A percentile compares a stretch with the other conserved stretches of the same genome.
Conservation (phyloP, 2,888 invertebrate species). For the Papilio gigon region DNA sequence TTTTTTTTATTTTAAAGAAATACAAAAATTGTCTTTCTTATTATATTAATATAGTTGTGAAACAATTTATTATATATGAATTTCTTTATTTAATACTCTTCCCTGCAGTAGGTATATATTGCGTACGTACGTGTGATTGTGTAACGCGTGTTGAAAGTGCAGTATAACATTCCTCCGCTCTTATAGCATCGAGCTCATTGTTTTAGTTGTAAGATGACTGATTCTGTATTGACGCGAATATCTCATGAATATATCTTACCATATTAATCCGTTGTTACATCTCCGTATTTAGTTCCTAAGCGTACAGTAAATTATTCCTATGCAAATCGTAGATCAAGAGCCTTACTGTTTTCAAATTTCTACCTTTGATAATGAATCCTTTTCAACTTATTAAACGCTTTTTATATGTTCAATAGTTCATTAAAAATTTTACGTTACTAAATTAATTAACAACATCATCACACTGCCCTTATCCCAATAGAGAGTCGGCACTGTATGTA, state of each 20-base stretch:
- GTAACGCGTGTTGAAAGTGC: slow-evolving; percentile 1
- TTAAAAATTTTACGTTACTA: too few species aligned
- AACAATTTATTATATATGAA: too few species aligned
- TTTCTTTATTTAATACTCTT: background rate
- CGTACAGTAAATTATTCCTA: background rate
- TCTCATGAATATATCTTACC: background rate
- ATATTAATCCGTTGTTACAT: background rate
- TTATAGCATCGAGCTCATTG: slow-evolving; percentile 20
- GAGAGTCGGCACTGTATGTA: too few species aligned
- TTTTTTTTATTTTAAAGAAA: too few species aligned
- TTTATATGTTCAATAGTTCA: too few species aligned
- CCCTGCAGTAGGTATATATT: background rate
- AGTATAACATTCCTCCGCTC: slow-evolving; percentile 1
- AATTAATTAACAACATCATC: too few species aligned
- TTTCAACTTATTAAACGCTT: too few species aligned
- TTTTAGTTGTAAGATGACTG: slow-evolving; percentile 2
- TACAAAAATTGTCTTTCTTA: too few species aligned
- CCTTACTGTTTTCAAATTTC: too few species aligned
- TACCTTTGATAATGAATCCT: too few species aligned
- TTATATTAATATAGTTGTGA: too few species aligned
- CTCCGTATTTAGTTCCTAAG: background rate
- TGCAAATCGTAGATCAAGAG: background rate
- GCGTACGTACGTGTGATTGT: background rate
- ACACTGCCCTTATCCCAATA: too few species aligned
- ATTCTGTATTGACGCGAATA: background rate